Base-by-base conservation (phyloP, 23 tunicate species). In the Trididemnum nubilum region DNA sequence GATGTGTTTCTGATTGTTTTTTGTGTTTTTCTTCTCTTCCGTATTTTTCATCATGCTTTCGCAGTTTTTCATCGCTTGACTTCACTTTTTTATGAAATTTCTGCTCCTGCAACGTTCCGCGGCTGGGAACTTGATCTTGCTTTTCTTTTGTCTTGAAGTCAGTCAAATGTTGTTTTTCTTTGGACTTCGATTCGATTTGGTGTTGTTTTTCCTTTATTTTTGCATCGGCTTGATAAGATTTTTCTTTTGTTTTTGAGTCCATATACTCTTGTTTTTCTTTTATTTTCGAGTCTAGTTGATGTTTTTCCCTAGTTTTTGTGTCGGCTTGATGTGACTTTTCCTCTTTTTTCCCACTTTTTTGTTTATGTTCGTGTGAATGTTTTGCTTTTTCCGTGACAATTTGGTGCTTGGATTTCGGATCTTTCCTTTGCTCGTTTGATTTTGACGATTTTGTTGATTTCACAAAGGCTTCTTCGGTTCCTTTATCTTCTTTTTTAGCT, bases 1-100 rank as follows among this genome's bases (percentile, higher is more conserved):
- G 12, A 26, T 61, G 67, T 15, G 26, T 4, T 61, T 61, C 29
- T 3, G 4, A 3, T 61, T 3, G 5, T 24, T 61, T 61, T 24
- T 61, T 61, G 3, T 15, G 26, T 24, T 61, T 61, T 61, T 61
- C 67, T 61, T 61, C 67, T 12, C 5, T 26, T 12, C 5, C 26
- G 5, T 61, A 12, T 12, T 12, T 23, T 44, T 44, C 12, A 44
- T 44, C 54, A 12, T 61, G 67, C n/a, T 61, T 61, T 61, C 67
- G 18, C n/a, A 12, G 67, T n/a, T 61, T 61, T n/a, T 61, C 67
- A 22, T 61, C 67, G 29, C 29, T n/a, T 22, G 18, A 26, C 67
- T 61, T 61, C 18, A 61, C 67, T 24, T 61, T 61, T 61, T 61
- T 61, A 61, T 61, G 67, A 22, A 61, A 3, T 61, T 61, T 61